Evolutionary conservation across 2,888 invertebrate species (phyloP).

Genomic region (Falcaria lacertinaria): DNA sequence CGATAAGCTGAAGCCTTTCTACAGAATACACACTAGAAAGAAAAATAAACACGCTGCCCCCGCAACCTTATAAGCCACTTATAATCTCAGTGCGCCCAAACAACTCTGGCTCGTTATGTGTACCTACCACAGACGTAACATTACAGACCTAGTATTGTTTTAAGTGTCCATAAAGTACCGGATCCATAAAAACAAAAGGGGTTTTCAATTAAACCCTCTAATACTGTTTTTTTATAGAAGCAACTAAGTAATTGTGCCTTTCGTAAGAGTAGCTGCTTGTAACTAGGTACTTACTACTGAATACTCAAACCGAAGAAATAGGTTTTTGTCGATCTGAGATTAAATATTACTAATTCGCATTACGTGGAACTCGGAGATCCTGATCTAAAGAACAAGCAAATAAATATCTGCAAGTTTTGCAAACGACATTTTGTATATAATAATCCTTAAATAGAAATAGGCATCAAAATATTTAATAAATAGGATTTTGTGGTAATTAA

Average conservation of each 20-base stretch:
- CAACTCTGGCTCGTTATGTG: slow-evolving; percentile 26
- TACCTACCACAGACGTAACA: slow-evolving; percentile 29
- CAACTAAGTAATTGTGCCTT: slow-evolving; percentile 7
- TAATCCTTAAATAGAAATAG: too few relatives aligned
- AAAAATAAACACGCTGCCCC: slow-evolving; percentile 69
- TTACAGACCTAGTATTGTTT: slow-evolving; percentile 36
- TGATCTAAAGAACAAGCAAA: too few relatives aligned
- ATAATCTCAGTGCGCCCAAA: slow-evolving; percentile 49
- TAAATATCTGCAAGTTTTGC: too few relatives aligned
- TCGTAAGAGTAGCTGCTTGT: too few relatives aligned
- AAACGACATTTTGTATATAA: too few relatives aligned
- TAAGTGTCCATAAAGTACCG: slow-evolving; percentile 39
- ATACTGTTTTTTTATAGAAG: slow-evolving; percentile 25
- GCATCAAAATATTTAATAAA: too few relatives aligned
- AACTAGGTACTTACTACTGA: too few relatives aligned
- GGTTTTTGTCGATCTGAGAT: too few relatives aligned
- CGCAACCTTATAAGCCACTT: slow-evolving; percentile 56
- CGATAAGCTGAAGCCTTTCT: slow-evolving; percentile 72
- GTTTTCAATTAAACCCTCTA: slow-evolving; percentile 32
- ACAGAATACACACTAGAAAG: slow-evolving; percentile 52
- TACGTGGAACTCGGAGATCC: too few relatives aligned
- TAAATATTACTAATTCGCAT: too few relatives aligned
- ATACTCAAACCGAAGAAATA: too few relatives aligned
- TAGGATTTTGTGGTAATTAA: too few relatives aligned
- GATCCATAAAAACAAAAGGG: slow-evolving; percentile 30